These are phyloP conservation scores for Tiliacea citrago DNA, from an alignment of 2,888 invertebrate species.

Conservation along the genomic window DNA sequence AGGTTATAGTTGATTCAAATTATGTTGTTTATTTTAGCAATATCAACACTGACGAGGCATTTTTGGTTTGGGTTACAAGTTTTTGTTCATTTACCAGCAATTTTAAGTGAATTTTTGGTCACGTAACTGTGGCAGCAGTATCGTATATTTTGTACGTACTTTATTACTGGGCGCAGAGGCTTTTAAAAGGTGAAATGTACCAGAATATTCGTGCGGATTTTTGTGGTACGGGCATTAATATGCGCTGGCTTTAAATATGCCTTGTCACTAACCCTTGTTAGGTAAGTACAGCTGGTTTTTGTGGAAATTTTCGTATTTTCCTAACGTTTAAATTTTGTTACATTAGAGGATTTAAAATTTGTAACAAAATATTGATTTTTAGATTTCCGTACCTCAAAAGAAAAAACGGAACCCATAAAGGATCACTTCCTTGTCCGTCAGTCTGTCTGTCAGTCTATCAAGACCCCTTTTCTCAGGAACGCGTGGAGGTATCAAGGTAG, in stretches of 20 bases:
- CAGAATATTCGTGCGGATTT: conserved; percentile 27
- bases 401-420: no score
- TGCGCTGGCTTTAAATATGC: conserved; percentile 21
- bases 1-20: not conserved
- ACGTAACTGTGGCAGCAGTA: conserved; percentile 18
- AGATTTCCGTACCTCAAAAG: not conserved
- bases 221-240: conserved; percentile 34
- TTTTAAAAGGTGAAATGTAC: conserved; percentile 34
- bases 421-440: no score
- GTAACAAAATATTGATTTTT: not conserved
- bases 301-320: not conserved
- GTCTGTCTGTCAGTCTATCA: no score
- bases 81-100: conserved; percentile 12
- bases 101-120: conserved; percentile 35
- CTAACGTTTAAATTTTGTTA: not conserved
- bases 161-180: conserved; percentile 20
- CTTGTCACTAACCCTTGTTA: conserved; percentile 6
- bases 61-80: not conserved
- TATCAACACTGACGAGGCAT: not conserved
- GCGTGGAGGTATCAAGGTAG: no score
- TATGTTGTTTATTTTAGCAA: conserved; percentile 5
- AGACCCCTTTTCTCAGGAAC: no score
- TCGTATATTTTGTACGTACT: conserved; percentile 34
- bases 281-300: not conserved
- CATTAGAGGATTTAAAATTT: no score